Base-by-base conservation (phyloP, 2,888 invertebrate species). In the Caenorhabditis sp. region DNA sequence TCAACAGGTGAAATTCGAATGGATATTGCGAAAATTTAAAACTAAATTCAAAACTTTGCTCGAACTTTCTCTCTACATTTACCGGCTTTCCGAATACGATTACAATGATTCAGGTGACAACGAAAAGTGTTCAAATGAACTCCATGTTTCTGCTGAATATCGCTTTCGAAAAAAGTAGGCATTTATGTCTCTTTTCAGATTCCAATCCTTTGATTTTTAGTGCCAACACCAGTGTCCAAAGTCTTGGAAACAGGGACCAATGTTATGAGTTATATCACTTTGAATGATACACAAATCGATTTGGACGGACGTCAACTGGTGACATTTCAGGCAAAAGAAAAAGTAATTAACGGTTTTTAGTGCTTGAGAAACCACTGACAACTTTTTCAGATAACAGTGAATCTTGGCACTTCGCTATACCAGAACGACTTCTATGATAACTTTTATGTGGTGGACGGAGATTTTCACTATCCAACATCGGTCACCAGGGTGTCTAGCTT, bases 51-150 rank as follows among this genome's bases (percentile, higher is more conserved):
- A 26, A n/a, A n/a, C n/a, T n/a, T n/a, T n/a, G n/a, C n/a, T n/a
- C n/a, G n/a, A n/a, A n/a, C n/a, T 54, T 54, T 5, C 24, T 54
- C 10, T 26, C 54, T 14, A 24, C 26, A 10, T 54, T 54, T 14
- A 54, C 54, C 12, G 26, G 10, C 5, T 54, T 54, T 14, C 54
- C 54, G 14, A 26, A 54, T 14, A 54, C 54, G 14, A 54, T 54
- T 19, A 54, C 54, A 8, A 54, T 26, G 26, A 24, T 54, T 54
- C 54, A 54, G 26, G 54, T 54, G 26, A 54, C 54, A 12, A 54
- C 54, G 14, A 54, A 54, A 54, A 54, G 54, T 54, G 54, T 54
- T 54, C 54, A 54, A 7, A 54, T 54, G 54, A 54, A 26, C 26
- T 54, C 54, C 6, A 54, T 54, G 54, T 54, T 54, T 14, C 14